These are phyloP conservation scores for Pelecanus crispus DNA, from an alignment of 2,113 vertebrate species.

Conservation along the genomic window DNA sequence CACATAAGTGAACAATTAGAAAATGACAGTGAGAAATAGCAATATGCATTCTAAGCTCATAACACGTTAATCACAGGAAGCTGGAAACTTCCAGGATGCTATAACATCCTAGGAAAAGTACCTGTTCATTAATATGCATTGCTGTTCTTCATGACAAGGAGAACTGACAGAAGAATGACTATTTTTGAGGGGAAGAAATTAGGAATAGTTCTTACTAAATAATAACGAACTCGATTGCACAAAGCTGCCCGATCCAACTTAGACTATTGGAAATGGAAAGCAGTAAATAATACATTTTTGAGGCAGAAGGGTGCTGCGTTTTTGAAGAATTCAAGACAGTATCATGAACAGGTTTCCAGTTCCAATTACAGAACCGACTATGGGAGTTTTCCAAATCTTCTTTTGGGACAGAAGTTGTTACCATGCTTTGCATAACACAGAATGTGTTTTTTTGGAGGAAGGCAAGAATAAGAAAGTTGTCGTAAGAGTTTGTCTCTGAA, in stretches of 20 bases:
- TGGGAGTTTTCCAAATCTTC: not conserved
- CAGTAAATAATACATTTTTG: not conserved
- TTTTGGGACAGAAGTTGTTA: not conserved
- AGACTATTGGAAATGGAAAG: not conserved
- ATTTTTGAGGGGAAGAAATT: constrained; percentile 13
- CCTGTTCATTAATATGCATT: not conserved
- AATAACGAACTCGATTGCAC: not conserved
- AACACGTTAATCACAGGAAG: not conserved
- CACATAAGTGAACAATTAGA: not conserved
- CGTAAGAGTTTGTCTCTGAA: not conserved
- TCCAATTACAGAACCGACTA: not conserved
- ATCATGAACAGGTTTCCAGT: not conserved
- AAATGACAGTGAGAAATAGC: not conserved
- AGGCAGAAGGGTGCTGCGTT: not conserved
- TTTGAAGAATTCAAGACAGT: not conserved
- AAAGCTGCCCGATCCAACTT: not conserved
- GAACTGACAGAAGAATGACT: constrained; percentile 10
- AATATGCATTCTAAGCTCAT: not conserved
- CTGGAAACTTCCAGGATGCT: not conserved
- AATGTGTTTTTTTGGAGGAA: not conserved
- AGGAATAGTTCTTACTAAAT: not conserved
- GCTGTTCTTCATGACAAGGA: not conserved
- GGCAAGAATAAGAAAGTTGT: not conserved
- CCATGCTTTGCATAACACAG: not conserved
- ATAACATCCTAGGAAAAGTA: not conserved